Evolutionary conservation across 2,888 invertebrate genomes (phyloP).

Genomic region (Agrotis clavis): DNA sequence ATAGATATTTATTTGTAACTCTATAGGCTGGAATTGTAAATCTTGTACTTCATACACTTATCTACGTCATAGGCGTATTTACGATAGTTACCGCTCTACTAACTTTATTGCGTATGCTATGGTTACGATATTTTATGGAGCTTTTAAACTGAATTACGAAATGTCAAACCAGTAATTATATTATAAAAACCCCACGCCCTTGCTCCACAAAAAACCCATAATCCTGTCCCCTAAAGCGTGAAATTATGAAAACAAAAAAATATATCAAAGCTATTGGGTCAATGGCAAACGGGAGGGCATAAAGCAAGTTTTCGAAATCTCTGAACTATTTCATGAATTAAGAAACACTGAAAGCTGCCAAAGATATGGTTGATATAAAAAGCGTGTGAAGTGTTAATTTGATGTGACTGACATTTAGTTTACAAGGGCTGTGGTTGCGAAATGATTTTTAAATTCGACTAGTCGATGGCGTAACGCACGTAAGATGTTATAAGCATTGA

Average conservation of each 20-base stretch:
- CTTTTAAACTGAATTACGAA: conserved; percentile 16
- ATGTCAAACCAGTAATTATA: conserved; percentile 14
- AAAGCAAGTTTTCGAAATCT: conserved; percentile 75
- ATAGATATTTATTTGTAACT: conserved; percentile 55
- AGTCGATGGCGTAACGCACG: conserved; percentile 76
- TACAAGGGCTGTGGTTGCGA: conserved; percentile 79
- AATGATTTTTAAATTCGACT: conserved; percentile 74
- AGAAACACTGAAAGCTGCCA: conserved; percentile 79
- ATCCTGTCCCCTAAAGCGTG: conserved; percentile 57
- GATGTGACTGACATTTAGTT: conserved; percentile 81
- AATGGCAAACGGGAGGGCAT: conserved; percentile 78
- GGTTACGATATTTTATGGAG: conserved; percentile 16
- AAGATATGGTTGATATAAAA: conserved; percentile 77
- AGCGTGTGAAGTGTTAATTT: conserved; percentile 66
- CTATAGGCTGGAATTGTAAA: conserved; percentile 30
- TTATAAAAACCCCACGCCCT: conserved; percentile 56
- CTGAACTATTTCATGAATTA: conserved; percentile 76
- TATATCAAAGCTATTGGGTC: conserved; percentile 79
- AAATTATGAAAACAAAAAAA: conserved; percentile 58
- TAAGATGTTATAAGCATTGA: conserved; percentile 69
- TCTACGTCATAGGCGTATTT: conserved; percentile 36
- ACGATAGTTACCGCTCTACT: not conserved
- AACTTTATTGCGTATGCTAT: conserved; percentile 12
- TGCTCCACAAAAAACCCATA: conserved; percentile 65
- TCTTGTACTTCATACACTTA: conserved; percentile 28